Percentiles rank a stretch among this genome's conserved stretches.
Evolutionary conservation across 2,113 vertebrate species (phyloP).

Genomic region (Monarcha castaneiventris): DNA sequence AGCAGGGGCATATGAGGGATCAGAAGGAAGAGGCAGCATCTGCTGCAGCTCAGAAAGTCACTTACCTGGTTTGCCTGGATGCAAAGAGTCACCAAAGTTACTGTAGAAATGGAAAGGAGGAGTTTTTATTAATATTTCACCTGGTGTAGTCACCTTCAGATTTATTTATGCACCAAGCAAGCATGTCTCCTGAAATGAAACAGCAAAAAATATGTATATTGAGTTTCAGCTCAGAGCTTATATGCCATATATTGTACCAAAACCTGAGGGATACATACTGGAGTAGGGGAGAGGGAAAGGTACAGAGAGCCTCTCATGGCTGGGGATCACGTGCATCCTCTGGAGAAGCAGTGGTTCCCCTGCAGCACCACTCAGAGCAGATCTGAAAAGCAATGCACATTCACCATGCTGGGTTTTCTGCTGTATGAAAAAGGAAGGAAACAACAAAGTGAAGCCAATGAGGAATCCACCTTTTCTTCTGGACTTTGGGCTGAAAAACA

Average conservation of each 20-base stretch:
- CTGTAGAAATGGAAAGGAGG: not conserved
- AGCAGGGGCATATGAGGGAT: not conserved
- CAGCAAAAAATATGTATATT: accelerated
- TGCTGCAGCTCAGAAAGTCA: not conserved
- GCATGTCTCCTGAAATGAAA: not conserved
- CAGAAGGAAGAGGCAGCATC: not conserved
- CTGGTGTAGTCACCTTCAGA: not conserved
- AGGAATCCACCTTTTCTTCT: not conserved
- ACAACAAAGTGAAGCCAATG: not conserved
- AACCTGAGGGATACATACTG: not conserved
- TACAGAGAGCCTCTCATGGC: not conserved
- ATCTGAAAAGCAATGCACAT: not conserved
- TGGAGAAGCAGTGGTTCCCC: not conserved
- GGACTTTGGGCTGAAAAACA: not conserved
- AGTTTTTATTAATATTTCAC: not conserved
- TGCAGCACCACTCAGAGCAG: not conserved
- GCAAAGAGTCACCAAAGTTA: not conserved
- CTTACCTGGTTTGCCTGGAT: not conserved
- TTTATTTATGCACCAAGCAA: not conserved
- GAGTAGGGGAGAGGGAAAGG: not conserved
- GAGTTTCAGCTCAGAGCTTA: not conserved
- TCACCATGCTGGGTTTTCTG: not conserved
- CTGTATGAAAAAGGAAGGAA: not conserved
- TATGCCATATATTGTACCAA: not conserved
- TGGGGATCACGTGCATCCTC: not conserved